Evolutionary conservation across 2,888 invertebrate species (phyloP).

Genomic region (Phymatocera aterrima): DNA sequence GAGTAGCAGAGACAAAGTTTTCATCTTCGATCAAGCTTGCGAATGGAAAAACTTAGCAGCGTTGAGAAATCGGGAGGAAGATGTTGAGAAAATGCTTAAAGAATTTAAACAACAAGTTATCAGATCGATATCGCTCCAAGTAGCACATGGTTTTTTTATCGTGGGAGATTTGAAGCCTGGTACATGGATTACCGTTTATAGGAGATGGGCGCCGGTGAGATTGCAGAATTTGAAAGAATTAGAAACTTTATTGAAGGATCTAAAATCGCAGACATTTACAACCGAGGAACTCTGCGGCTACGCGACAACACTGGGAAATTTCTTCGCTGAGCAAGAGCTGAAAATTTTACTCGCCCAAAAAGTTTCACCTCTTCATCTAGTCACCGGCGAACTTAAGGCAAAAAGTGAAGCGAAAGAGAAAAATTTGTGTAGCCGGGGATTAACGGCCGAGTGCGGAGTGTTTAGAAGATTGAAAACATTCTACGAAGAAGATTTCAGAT

Average conservation of each 20-base stretch:
- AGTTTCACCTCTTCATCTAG: background rate
- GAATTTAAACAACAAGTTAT: slow-evolving; percentile 18
- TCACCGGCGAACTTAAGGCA: background rate
- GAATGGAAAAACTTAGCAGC: slow-evolving; percentile 10
- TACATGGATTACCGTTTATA: slow-evolving; percentile 17
- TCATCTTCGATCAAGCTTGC: slow-evolving; percentile 19
- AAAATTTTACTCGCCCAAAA: background rate
- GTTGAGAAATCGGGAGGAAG: background rate
- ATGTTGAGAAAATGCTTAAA: background rate
- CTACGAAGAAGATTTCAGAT: background rate
- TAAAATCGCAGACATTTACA: background rate
- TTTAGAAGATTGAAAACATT: background rate
- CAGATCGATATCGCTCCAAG: background rate
- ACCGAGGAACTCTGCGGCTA: slow-evolving; percentile 3
- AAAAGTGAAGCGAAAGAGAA: background rate
- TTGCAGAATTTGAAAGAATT: slow-evolving; percentile 6
- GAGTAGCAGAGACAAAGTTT: background rate
- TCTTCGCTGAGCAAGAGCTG: background rate
- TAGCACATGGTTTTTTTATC: background rate
- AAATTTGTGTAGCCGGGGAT: background rate
- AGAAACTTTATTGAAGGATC: background rate
- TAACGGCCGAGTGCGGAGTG: background rate
- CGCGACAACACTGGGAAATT: background rate
- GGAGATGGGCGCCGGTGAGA: slow-evolving; percentile 12
- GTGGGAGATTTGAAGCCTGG: slow-evolving; percentile 12